Base-by-base conservation (phyloP, 2,888 invertebrate genomes). In the Nemapogon koenigi region DNA sequence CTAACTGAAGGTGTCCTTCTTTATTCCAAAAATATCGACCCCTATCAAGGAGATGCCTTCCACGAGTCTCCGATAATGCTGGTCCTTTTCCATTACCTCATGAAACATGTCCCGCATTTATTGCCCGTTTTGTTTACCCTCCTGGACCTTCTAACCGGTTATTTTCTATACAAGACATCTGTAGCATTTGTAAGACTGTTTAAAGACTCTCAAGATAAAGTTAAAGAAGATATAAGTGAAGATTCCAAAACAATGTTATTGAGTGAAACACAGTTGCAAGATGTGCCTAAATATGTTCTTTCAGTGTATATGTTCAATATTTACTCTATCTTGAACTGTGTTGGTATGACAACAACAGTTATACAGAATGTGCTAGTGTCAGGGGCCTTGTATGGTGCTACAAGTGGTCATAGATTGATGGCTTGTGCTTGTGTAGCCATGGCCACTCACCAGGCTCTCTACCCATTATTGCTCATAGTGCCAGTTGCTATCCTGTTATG, bases 291-390 rank as follows among this genome's bases (percentile, higher is more conserved):
- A 44, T 88, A 88, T 63, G 91, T 92, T 1, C 69, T 88, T 6
- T 83, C 89, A 15, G 86, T 89, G 1, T 95, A 93, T 67, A 79
- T 95, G 28, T 91, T 94, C 51, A 95, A 94, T 70, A 97, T 97
- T 1, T 92, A 92, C 58, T 86, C 89, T 18, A 83, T 97, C 40
- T 75, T 94, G 38, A 91, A 89, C 51, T 97, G 95, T 71, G 87
- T 90, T 18, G 94, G 91, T 7, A 86, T 89, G 63, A 94, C 96
- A 0, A 95, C 96, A 2, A 94, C 94, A 2, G 91, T 94, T 8
- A 86, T 96, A 48, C 89, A 90, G 50, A 97, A 97, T 71, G 78
- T 95, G n/a, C 81, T 90, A 32, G 72, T 93, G 17, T 85, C 93
- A 0, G 52, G 87, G 3, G 83, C 88, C 35, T 75, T 96, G 19